These are phyloP conservation scores for Drosophila lacertosa DNA, from an alignment of 1,140 invertebrate genomes.

Conservation along the genomic window DNA sequence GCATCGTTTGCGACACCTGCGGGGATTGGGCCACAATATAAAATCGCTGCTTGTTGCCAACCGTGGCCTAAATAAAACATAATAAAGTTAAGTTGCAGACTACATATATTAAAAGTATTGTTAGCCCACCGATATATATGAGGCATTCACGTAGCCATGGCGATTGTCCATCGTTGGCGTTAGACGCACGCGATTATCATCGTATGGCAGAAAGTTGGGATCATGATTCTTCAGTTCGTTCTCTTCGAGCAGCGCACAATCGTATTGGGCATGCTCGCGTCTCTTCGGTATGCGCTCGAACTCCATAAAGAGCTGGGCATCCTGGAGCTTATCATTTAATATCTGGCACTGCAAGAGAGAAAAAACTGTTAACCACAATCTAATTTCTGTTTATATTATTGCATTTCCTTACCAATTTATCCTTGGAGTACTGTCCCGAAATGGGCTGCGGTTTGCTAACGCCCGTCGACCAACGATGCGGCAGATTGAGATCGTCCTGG, in stretches of 20 bases:
- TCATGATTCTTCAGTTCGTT: slow-evolving; percentile 81
- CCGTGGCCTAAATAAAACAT: slow-evolving; percentile 86
- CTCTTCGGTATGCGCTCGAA: slow-evolving; percentile 94
- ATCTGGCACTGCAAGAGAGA: slow-evolving; percentile 88
- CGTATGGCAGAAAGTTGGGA: slow-evolving; percentile 93
- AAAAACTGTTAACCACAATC: no score
- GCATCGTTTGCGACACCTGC: slow-evolving; percentile 69
- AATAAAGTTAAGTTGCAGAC: not conserved
- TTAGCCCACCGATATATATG: slow-evolving; percentile 90
- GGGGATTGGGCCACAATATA: slow-evolving; percentile 94
- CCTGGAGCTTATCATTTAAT: slow-evolving; percentile 91
- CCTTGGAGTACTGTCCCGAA: slow-evolving; percentile 89
- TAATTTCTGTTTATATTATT: no score
- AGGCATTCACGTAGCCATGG: slow-evolving; percentile 95
- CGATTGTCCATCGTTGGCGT: slow-evolving; percentile 91
- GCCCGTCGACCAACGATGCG: slow-evolving; percentile 88
- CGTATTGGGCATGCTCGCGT: slow-evolving; percentile 85
- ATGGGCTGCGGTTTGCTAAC: slow-evolving; percentile 88
- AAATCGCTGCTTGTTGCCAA: slow-evolving; percentile 90
- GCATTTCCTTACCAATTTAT: slow-evolving; percentile 90
- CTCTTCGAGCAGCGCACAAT: slow-evolving; percentile 79
- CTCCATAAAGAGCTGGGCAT: slow-evolving; percentile 92
- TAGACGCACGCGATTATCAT: slow-evolving; percentile 92
- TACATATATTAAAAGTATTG: not conserved
- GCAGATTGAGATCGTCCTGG: slow-evolving; percentile 84